Evolutionary conservation across 2,888 invertebrate species (phyloP).

Genomic region (Amphipyra berbera): DNA sequence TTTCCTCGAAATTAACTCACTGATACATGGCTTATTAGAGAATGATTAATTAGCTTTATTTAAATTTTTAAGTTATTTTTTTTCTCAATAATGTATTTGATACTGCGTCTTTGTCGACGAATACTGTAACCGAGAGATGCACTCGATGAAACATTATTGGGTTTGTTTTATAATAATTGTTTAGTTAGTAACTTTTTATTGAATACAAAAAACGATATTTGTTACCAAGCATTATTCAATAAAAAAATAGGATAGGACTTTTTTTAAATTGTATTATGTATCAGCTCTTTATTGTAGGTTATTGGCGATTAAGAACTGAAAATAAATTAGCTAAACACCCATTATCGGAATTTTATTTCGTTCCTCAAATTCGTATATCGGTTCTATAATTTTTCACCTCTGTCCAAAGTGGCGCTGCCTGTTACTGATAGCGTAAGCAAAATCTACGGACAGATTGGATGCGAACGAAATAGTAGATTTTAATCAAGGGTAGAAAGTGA

Average conservation of each 20-base stretch:
- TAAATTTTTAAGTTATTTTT: constrained; percentile 85
- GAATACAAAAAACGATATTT: constrained; percentile 88
- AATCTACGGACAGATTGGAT: too few relatives aligned
- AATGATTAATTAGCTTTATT: constrained; percentile 85
- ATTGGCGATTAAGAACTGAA: constrained; percentile 90
- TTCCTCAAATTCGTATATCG: neutral
- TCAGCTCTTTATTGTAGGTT: constrained; percentile 89
- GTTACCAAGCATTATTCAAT: constrained; percentile 90
- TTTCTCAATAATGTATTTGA: constrained; percentile 76
- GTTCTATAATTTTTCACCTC: too few relatives aligned
- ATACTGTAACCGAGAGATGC: constrained; percentile 58
- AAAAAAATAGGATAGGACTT: constrained; percentile 86
- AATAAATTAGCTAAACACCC: constrained; percentile 89
- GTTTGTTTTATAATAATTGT: constrained; percentile 82
- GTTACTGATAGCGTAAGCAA: too few relatives aligned
- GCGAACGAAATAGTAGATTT: too few relatives aligned
- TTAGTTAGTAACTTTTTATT: constrained; percentile 86
- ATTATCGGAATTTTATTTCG: constrained; percentile 67
- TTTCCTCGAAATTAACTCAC: constrained; percentile 76
- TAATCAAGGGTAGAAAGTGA: too few relatives aligned
- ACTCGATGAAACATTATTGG: constrained; percentile 77
- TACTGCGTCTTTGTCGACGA: constrained; percentile 56
- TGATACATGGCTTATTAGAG: constrained; percentile 81
- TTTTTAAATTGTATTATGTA: constrained; percentile 87
- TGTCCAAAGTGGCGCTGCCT: too few relatives aligned